Base-by-base conservation (phyloP, 1,140 invertebrate genomes). In the Ceratina japonica region DNA sequence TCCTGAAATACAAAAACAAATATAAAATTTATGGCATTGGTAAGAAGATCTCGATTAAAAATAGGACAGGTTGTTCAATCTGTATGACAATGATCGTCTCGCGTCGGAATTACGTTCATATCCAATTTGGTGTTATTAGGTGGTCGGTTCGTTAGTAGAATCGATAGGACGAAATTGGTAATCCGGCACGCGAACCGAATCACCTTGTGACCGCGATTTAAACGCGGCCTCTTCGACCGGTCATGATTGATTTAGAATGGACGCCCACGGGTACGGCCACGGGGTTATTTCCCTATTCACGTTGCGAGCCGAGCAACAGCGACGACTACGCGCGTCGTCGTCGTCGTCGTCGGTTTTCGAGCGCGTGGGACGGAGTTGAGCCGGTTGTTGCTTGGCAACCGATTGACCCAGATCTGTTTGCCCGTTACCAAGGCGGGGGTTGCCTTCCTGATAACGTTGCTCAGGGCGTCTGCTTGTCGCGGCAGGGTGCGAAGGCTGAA, bases 301-400 rank as follows among this genome's bases (percentile, higher is more conserved):
- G 37, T 44, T 44, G 37, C 37, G 37, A 44, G 37, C 2, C 37
- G 10, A 44, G 37, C 37, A 44, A 44, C 37, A 37, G 7, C 37
- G 37, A 44, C 5, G 10, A 44, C 37, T 44, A 44, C 37, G 37
- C 37, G 37, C 54, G 64, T 27, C 51, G 61, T 2, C 12, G 24
- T 44, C 37, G 37, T 44, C 58, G 68, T 70, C 69, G 73, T 70
- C 76, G 82, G 59, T 76, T 56, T 24, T 66, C 65, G 78, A 70
- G 70, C 69, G 85, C 86, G 87, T 87, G 79, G 85, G 81, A 80
- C 71, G 82, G 84, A 78, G 58, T 69, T 74, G 66, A 76, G 68
- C 69, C 54, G 75, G 69, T 44, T 58, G 86, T 87, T 88, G 83
- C 86, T 75, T 75, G 69, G 87, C 85, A 88, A 88, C 87, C 83